Percentiles rank a stretch among this genome's conserved stretches.
These are phyloP conservation scores for Pseudomyrmex dendroicus DNA, from an alignment of 1,140 invertebrate species.

Conservation along the genomic window DNA sequence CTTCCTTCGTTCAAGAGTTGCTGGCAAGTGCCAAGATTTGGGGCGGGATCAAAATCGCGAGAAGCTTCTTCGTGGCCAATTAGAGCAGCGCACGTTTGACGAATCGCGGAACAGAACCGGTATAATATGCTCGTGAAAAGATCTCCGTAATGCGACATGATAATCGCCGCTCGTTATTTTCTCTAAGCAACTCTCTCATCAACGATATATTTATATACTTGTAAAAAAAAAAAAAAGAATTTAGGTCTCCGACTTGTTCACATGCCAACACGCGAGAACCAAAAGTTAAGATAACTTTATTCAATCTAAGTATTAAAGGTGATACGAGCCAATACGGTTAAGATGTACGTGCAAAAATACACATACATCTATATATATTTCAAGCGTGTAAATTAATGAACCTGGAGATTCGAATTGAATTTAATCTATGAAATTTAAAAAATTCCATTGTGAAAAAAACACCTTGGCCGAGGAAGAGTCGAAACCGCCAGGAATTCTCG, in stretches of 20 bases:
- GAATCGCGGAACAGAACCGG: conserved; percentile 16
- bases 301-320: no score
- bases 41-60: conserved; percentile 39
- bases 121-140: neutral
- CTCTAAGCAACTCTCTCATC: neutral
- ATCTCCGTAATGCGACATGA: neutral
- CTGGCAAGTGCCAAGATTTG: conserved; percentile 29
- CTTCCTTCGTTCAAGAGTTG: conserved; percentile 15
- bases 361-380: no score
- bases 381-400: no score
- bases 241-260: no score
- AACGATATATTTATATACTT: neutral
- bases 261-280: no score
- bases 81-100: conserved; percentile 22
- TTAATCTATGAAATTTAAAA: no score
- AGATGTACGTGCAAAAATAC: no score
- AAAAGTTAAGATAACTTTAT: no score
- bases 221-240: no score
- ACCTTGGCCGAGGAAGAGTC: no score
- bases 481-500: neutral
- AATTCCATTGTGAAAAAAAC: neutral
- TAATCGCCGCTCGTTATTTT: neutral
- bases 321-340: no score
- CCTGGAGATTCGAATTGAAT: no score
- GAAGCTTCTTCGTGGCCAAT: conserved; percentile 37